Conservation (phyloP, 2,797 vertebrate species). For the Eptatretus atami region DNA sequence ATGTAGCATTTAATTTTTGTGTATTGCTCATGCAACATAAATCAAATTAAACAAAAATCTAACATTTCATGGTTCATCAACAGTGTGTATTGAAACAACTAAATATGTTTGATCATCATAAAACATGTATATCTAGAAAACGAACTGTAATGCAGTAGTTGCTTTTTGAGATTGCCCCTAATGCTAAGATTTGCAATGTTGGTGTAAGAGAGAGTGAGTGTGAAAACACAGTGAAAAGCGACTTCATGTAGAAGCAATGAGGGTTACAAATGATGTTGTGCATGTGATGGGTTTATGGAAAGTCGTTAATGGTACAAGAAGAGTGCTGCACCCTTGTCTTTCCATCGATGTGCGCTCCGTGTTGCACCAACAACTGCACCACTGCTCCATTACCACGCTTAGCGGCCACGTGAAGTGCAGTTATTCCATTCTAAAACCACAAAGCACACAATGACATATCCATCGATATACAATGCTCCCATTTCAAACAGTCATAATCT, state of each 20-base stretch:
- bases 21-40: too few relatives aligned
- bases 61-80: too few relatives aligned
- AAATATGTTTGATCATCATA: too few relatives aligned
- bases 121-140: too few relatives aligned
- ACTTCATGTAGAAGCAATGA: slow-evolving; percentile 10
- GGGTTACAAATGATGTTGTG: neutral
- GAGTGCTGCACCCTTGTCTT: slow-evolving; percentile 6
- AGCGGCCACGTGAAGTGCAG: neutral
- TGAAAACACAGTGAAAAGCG: slow-evolving; percentile 9
- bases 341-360: slow-evolving; percentile 3
- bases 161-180: too few relatives aligned
- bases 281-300: too few relatives aligned
- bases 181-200: too few relatives aligned
- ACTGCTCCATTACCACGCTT: slow-evolving; percentile 1
- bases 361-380: neutral
- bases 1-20: too few relatives aligned
- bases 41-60: too few relatives aligned
- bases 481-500: neutral
- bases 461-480: neutral
- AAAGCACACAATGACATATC: neutral
- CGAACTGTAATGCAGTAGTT: too few relatives aligned
- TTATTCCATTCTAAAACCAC: slow-evolving; percentile 7
- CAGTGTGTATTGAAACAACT: too few relatives aligned
- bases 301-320: slow-evolving; percentile 10
- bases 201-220: slow-evolving; percentile 10